A percentile compares a stretch with the other conserved stretches of the same genome.
phyloP scores from a whole-genome alignment of 2,113 vertebrate genomes.

The Campylomormyrus numenius region DNA sequence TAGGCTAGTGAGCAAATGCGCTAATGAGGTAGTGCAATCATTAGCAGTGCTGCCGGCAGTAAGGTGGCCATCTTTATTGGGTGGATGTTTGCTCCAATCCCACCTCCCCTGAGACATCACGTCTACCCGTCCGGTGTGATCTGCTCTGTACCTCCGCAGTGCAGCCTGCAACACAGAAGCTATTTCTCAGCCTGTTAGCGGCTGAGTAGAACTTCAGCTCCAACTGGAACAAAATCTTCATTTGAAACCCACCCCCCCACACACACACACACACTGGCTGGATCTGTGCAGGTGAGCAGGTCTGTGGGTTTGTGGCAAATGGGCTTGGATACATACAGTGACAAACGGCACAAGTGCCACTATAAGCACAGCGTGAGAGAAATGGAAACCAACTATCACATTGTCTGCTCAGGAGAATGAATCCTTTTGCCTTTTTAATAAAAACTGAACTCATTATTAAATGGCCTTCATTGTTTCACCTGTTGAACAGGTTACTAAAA shows the following conservation, averaged over 20 bases:
- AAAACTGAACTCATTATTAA: neutral
- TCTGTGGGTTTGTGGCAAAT: neutral
- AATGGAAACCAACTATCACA: neutral
- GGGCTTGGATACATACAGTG: neutral
- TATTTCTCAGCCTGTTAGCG: neutral
- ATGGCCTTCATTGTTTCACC: neutral
- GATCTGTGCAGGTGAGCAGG: neutral
- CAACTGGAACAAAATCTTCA: neutral
- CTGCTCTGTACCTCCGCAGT: neutral
- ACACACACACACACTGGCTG: neutral
- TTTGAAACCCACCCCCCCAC: neutral
- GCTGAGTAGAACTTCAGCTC: neutral
- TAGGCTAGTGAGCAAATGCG: neutral
- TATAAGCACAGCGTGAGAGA: neutral
- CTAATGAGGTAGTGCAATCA: neutral
- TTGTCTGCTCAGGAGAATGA: neutral
- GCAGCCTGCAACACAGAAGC: neutral
- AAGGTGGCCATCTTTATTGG: neutral
- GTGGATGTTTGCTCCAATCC: neutral
- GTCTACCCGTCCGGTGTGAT: neutral
- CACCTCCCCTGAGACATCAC: neutral
- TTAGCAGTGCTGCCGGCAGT: neutral
- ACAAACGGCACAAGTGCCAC: neutral
- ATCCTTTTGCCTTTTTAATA: neutral
- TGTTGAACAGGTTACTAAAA: neutral